Base-by-base conservation (phyloP, 2,888 invertebrate genomes). In the Eurytoma adleriae region DNA sequence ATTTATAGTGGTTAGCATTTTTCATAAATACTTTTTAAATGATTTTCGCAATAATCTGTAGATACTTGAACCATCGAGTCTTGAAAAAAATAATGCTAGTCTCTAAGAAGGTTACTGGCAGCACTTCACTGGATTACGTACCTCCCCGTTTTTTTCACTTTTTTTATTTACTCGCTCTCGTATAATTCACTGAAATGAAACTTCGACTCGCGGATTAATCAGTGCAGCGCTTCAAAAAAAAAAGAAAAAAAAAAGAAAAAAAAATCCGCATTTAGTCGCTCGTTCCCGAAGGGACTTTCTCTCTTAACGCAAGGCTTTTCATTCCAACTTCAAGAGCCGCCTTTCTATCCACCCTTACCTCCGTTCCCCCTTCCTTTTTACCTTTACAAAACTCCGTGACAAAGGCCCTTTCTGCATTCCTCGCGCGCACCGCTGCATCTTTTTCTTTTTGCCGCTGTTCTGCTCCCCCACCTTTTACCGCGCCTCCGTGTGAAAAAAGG, bases 111-210 rank as follows among this genome's bases (percentile, higher is more conserved):
- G 54, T 24, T 12, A 61, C 20, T 0, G 27, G 27, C 27, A 24
- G 61, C 24, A 61, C 12, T 61, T 24, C 24, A 24, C 27, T 27
- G 14, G 61, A 61, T 61, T 61, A 27, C 61, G 20, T 27, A 10
- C 27, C 14, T 61, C 27, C 13, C 2, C n/a, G 13, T 4, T n/a
- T 54, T 13, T 14, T 61, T 16, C 27, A 61, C 2, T 14, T 24
- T 40, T 40, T 40, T 40, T 40, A 40, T 40, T 40, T 40, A 40
- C 16, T 48, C 18, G n/a, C 30, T 18, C 20, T 30, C 57, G n/a
- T 16, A 71, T 71, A 71, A 71, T 71, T 71, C 59, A 71, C 2
- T 40, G 30, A 18, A 69, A 69, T 52, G 24, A 12, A 68, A 57
- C 30, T 52, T 48, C 18, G 40, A 57, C n/a, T 16, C 59, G 18